Percentiles rank a stretch among this genome's conserved stretches.
Evolutionary conservation across 2,113 vertebrate genomes (phyloP).

Genomic region (Pogonocichla stellata): DNA sequence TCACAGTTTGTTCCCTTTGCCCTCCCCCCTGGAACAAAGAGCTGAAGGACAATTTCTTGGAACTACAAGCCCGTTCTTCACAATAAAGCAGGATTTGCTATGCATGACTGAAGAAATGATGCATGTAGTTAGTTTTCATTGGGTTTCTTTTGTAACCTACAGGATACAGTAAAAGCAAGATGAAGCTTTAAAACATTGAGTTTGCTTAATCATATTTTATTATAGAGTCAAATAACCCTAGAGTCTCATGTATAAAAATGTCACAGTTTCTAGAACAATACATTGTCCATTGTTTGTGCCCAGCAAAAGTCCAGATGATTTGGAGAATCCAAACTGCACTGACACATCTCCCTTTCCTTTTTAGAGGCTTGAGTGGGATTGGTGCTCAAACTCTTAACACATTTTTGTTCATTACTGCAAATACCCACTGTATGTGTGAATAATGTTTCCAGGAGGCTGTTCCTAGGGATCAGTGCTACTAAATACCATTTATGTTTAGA

Average conservation of each 20-base stretch:
- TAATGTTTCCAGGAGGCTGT: background rate
- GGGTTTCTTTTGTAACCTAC: background rate
- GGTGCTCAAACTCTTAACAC: background rate
- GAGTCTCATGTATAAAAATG: background rate
- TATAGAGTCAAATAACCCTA: background rate
- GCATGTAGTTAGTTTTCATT: background rate
- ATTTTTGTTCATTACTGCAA: background rate
- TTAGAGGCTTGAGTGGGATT: background rate
- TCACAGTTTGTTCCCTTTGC: background rate
- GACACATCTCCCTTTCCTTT: background rate
- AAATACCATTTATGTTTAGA: background rate
- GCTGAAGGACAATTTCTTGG: background rate
- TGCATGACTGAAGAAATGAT: background rate
- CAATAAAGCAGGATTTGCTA: background rate
- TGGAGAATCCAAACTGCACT: background rate
- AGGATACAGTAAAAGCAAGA: background rate
- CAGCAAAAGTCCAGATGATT: background rate
- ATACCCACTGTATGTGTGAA: background rate
- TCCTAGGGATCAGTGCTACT: background rate
- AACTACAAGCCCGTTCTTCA: background rate
- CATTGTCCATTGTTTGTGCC: background rate
- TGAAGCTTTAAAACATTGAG: background rate
- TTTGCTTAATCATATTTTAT: background rate
- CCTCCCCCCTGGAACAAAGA: background rate
- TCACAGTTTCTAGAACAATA: background rate